A percentile compares a stretch with the other conserved stretches of the same genome.
These are phyloP conservation scores for Scolopax rusticola DNA, from an alignment of 2,797 vertebrate genomes.

Conservation along the genomic window DNA sequence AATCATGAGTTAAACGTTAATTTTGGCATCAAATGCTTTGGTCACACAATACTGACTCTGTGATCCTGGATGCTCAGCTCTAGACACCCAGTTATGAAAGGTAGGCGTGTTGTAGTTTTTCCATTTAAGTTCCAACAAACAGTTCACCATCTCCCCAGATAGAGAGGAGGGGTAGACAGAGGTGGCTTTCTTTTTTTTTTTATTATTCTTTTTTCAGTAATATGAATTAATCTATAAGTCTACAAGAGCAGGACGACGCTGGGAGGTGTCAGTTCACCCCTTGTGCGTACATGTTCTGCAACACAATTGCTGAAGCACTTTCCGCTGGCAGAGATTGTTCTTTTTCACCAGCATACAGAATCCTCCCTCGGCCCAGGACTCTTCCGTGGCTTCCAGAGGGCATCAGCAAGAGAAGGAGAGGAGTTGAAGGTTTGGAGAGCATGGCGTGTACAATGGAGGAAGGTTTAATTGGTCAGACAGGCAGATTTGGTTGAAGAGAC, in stretches of 20 bases:
- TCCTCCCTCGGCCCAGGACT: constrained; percentile 99
- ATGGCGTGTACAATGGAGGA: constrained; percentile 74
- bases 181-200: constrained; percentile 76
- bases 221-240: constrained; percentile 88
- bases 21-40: constrained; percentile 99
- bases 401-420: constrained; percentile 82
- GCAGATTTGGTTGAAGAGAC: constrained; percentile 86
- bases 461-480: constrained; percentile 90
- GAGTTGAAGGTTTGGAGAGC: constrained; percentile 80
- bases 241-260: constrained; percentile 80
- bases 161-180: constrained; percentile 76
- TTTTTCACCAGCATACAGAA: constrained; percentile 99
- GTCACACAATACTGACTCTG: constrained; percentile 98
- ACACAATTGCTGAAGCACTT: constrained; percentile 99
- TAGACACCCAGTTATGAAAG: constrained; percentile 93
- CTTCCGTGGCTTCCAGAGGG: constrained; percentile 97
- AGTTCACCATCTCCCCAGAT: constrained; percentile 88
- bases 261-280: constrained; percentile 88
- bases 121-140: constrained; percentile 93
- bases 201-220: constrained; percentile 48
- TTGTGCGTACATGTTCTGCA: constrained; percentile 99
- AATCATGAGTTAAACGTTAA: constrained; percentile 84
- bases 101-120: constrained; percentile 99
- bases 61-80: constrained; percentile 85
- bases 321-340: constrained; percentile 99